phyloP scores from a whole-genome alignment of 1,140 invertebrate genomes.

The Drosophila asahinai region DNA sequence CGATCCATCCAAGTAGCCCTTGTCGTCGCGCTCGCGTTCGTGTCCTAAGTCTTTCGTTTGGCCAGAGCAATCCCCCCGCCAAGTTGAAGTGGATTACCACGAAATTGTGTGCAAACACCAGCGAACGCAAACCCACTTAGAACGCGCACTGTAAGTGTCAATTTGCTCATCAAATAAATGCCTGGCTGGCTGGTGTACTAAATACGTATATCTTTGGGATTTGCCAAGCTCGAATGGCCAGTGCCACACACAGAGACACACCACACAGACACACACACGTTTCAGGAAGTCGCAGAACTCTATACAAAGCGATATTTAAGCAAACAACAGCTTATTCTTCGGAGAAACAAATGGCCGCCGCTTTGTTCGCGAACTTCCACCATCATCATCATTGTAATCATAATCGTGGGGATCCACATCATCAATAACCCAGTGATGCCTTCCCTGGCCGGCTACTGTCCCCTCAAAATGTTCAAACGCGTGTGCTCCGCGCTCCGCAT shows the following conservation, averaged over 20 bases:
- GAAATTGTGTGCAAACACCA: constrained; percentile 24
- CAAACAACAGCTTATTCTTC: constrained; percentile 60
- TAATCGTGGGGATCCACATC: constrained; percentile 51
- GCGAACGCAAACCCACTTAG: constrained; percentile 40
- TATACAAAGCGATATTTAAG: constrained; percentile 34
- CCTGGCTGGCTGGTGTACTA: constrained; percentile 19
- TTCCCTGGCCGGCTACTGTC: constrained; percentile 40
- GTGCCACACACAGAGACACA: constrained; percentile 6
- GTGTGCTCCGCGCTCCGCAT: constrained; percentile 52
- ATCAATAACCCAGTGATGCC: constrained; percentile 46
- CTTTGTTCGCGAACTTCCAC: constrained; percentile 62
- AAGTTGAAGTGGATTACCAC: constrained; percentile 21
- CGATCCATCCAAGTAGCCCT: constrained; percentile 1
- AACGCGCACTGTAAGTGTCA: constrained; percentile 77
- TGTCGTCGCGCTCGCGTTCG: constrained; percentile 49
- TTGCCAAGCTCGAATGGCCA: constrained; percentile 51
- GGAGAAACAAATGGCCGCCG: constrained; percentile 64
- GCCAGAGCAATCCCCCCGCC: constrained; percentile 36
- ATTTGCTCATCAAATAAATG: constrained; percentile 69
- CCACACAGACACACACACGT: constrained; percentile 15
- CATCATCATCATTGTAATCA: constrained; percentile 21
- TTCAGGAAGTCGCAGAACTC: constrained; percentile 58
- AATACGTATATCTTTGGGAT: constrained; percentile 31
- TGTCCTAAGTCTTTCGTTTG: constrained; percentile 77
- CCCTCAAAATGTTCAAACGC: constrained; percentile 53